Percentiles rank a stretch among this genome's conserved stretches.
Evolutionary conservation across 1,140 invertebrate genomes (phyloP).

Genomic region (Diabrotica virgifera): DNA sequence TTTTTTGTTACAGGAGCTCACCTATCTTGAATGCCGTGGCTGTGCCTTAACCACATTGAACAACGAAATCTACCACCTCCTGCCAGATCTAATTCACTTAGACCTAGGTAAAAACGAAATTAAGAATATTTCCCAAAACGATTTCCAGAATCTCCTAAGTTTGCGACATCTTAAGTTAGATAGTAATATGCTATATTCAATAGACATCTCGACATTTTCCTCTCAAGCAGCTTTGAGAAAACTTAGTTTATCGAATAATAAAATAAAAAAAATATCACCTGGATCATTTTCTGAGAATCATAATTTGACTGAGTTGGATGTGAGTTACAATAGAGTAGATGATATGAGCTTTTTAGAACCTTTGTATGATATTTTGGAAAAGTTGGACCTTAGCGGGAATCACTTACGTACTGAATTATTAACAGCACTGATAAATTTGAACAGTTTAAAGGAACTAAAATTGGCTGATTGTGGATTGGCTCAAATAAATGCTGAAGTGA

Average conservation of each 20-base stretch:
- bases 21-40: constrained; percentile 64
- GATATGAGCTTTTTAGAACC: constrained; percentile 58
- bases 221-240: constrained; percentile 56
- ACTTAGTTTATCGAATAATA: constrained; percentile 64
- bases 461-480: constrained; percentile 55
- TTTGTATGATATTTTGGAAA: constrained; percentile 56
- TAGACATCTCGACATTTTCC: constrained; percentile 66
- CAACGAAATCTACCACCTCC: constrained; percentile 66
- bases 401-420: constrained; percentile 47
- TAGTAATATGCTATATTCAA: constrained; percentile 69
- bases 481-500: constrained; percentile 36
- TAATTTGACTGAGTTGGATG: constrained; percentile 62
- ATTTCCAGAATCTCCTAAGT: constrained; percentile 64
- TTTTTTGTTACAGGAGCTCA: constrained; percentile 57
- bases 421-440: constrained; percentile 53
- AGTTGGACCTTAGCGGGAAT: constrained; percentile 68
- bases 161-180: constrained; percentile 67
- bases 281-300: constrained; percentile 65
- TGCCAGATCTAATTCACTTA: constrained; percentile 62
- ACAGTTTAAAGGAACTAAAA: constrained; percentile 58
- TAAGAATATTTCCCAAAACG: constrained; percentile 66
- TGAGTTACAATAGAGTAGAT: constrained; percentile 70
- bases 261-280: constrained; percentile 62
- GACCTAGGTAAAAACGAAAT: constrained; percentile 76
- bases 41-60: constrained; percentile 70